Percentiles rank a stretch among this genome's conserved stretches.
Evolutionary conservation across 2,888 invertebrate genomes (phyloP).

Genomic region (Pogonocherus hispidulus): DNA sequence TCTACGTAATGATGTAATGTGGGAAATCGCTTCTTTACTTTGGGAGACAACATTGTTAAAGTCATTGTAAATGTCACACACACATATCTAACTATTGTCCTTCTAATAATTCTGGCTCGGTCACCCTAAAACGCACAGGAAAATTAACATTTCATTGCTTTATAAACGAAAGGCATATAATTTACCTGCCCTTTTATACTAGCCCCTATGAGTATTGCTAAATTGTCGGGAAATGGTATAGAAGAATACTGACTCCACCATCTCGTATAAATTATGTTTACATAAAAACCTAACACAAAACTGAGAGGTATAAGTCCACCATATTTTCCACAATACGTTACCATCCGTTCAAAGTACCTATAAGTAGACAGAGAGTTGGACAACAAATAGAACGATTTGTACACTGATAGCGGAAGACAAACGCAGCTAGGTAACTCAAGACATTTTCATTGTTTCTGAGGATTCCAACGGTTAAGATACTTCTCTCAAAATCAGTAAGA

Average conservation of each 20-base stretch:
- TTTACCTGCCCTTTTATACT: conserved; percentile 82
- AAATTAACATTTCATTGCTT: conserved; percentile 13
- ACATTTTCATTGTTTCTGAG: no score
- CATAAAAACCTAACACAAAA: conserved; percentile 94
- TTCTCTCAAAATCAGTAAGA: no score
- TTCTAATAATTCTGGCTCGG: conserved; percentile 81
- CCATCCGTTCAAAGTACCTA: conserved; percentile 85
- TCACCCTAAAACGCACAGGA: conserved; percentile 73
- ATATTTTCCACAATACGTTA: conserved; percentile 86
- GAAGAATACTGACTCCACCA: conserved; percentile 89
- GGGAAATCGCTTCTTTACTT: conserved; percentile 91
- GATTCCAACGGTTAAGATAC: no score
- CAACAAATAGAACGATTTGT: no score
- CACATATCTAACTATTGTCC: conserved; percentile 84
- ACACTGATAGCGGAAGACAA: no score
- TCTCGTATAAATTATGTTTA: conserved; percentile 90
- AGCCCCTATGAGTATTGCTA: conserved; percentile 85
- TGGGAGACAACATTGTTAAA: conserved; percentile 85
- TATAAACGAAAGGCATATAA: background rate
- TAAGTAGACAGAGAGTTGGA: background rate
- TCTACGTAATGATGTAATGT: conserved; percentile 85
- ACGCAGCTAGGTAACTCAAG: no score
- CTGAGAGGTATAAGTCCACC: conserved; percentile 91
- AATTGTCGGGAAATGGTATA: conserved; percentile 89
- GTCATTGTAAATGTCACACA: conserved; percentile 89